Base-by-base conservation (phyloP, 2,797 vertebrate genomes). In the Muraenolepis orangiensis region DNA sequence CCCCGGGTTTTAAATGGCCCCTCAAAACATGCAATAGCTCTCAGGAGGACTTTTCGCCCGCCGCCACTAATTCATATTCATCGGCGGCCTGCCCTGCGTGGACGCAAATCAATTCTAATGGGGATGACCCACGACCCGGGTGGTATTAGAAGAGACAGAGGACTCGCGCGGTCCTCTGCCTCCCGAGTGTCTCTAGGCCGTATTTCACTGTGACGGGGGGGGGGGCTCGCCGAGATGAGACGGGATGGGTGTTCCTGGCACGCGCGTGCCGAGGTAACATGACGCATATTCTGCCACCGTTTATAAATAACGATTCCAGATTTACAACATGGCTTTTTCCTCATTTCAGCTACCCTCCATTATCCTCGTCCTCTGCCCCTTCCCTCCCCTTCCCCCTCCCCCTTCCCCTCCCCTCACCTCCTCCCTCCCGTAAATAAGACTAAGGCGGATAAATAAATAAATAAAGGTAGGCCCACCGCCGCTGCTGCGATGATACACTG, bases 81-180 rank as follows among this genome's bases (percentile, higher is more conserved):
- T 20, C 42, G 42, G 42, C 5, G 42, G n/a, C 18, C 51, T 10
- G 51, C 51, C 18, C 51, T 10, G 51, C 51, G 51, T n/a, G 5
- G 51, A 57, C 51, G 51, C 51, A 57, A 57, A 57, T 57, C 51
- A 23, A 57, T 57, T 57, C n/a, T 57, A 57, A 57, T 57, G 51
- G 51, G 51, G n/a, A 23, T 18, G 51, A 57, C 51, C 51, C 18
- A 1, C n/a, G n/a, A 57, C 51, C 51, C 7, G 6, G 23, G 51
- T 7, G 6, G 18, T n/a, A 57, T n/a, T n/a, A 11, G n/a, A 57
- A 23, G 51, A 23, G 3, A n/a, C n/a, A n/a, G 32, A 34, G 32
- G 32, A n/a, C 32, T 34, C 8, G 3, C 32, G 32, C 32, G 32
- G 8, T 51, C 46, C 16, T n/a, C 23, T 11, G 51, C 20, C 51